Percentiles rank a stretch among this genome's conserved stretches.
Conservation (phyloP, 2,797 vertebrate genomes). For the Scarus forsteni region DNA sequence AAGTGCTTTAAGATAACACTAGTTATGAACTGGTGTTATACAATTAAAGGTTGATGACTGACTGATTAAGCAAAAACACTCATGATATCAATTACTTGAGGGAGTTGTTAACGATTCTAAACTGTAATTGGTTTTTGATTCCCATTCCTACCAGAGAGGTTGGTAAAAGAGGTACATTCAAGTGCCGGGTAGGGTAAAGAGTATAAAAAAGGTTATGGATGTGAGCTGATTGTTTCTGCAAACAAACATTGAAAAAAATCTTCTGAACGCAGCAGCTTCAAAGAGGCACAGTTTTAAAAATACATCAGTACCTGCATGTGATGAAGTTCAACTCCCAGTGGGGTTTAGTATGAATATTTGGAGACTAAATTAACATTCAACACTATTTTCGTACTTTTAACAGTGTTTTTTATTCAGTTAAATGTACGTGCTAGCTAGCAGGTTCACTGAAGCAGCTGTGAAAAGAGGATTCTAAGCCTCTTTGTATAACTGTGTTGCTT, state of each 20-base stretch:
- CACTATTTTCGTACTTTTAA: neutral
- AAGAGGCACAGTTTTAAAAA: neutral
- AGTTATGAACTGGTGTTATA: no score
- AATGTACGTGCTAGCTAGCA: no score
- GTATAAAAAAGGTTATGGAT: conserved; percentile 21
- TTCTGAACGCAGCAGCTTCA: neutral
- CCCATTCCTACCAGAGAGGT: no score
- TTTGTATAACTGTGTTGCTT: neutral
- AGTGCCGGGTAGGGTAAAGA: conserved; percentile 27
- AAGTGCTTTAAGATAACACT: no score
- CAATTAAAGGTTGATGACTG: no score
- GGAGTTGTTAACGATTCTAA: no score
- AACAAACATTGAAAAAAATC: neutral
- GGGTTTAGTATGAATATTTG: neutral
- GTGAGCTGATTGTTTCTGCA: neutral
- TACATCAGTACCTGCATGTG: neutral
- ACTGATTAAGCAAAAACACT: no score
- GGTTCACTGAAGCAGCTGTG: no score
- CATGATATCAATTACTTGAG: no score
- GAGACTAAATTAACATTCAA: neutral
- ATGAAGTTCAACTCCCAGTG: no score
- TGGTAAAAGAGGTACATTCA: conserved; percentile 32
- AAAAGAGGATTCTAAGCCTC: neutral
- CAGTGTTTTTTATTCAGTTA: neutral
- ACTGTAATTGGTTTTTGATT: no score